phyloP scores from a whole-genome alignment of 1,140 invertebrate genomes.

The Psilanteris sp. region DNA sequence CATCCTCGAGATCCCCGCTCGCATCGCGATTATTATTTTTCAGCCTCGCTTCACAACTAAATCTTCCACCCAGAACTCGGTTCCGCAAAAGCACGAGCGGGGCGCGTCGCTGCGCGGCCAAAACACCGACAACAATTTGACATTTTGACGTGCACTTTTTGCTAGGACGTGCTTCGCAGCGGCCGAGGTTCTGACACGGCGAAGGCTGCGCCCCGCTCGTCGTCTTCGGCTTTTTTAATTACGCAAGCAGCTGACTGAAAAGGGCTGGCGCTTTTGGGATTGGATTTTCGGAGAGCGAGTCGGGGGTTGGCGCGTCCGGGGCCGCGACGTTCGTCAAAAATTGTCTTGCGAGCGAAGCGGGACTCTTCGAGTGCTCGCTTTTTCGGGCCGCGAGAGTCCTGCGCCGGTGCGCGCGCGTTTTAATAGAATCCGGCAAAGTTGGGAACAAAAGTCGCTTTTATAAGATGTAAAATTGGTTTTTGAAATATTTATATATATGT shows the following conservation, averaged over 20 bases:
- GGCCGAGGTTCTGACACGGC: constrained; percentile 10
- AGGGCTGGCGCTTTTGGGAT: constrained; percentile 9
- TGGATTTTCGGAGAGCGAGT: neutral
- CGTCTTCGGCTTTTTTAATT: constrained; percentile 30
- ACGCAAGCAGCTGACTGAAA: constrained; percentile 16
- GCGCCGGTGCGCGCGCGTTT: no score
- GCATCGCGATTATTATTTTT: constrained; percentile 19
- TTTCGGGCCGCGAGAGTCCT: no score
- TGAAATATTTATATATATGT: no score
- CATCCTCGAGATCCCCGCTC: no score
- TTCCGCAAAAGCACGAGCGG: constrained; percentile 5
- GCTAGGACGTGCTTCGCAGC: constrained; percentile 11
- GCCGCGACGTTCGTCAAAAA: constrained; percentile 4
- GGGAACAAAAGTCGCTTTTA: no score
- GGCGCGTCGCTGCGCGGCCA: constrained; percentile 3
- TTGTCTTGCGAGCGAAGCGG: neutral
- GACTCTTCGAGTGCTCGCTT: constrained; percentile 6
- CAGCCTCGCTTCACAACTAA: constrained; percentile 27
- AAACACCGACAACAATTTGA: constrained; percentile 28
- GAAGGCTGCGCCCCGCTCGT: neutral
- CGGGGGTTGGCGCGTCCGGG: neutral
- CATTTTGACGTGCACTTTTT: constrained; percentile 41
- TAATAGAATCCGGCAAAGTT: no score
- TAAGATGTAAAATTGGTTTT: no score
- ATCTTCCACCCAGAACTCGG: constrained; percentile 4